A percentile compares a stretch with the other conserved stretches of the same genome.
Evolutionary conservation across 2,113 vertebrate genomes (phyloP).

Genomic region (Rhizomys pruinosus): DNA sequence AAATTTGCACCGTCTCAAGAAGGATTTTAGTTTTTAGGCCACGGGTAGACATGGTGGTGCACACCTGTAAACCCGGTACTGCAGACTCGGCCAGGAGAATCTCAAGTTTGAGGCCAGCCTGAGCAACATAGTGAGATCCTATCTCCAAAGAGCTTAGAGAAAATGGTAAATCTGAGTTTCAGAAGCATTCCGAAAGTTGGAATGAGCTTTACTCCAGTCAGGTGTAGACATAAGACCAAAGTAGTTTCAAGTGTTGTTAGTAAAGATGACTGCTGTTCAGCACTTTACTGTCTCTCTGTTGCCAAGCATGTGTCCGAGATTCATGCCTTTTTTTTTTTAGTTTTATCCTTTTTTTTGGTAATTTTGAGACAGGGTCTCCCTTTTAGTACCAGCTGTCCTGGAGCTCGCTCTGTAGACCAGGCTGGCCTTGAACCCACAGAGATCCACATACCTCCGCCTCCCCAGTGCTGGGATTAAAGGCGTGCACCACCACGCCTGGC

Average conservation of each 20-base stretch:
- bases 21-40: background rate
- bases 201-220: background rate
- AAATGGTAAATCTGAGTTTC: background rate
- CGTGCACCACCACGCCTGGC: no score
- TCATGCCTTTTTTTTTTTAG: background rate
- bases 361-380: no score
- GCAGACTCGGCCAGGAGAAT: background rate
- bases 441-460: no score
- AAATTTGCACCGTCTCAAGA: background rate
- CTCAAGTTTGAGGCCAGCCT: background rate
- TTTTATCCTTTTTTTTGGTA: no score
- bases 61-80: no score
- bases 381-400: no score
- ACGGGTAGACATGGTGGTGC: background rate
- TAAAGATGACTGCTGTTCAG: background rate
- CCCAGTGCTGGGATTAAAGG: no score
- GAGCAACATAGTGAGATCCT: background rate
- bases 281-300: background rate
- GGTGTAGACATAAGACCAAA: background rate
- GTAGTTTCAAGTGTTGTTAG: background rate
- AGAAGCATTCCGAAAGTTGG: background rate
- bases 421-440: no score
- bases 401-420: no score
- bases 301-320: background rate
- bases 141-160: background rate